phyloP scores from a whole-genome alignment of 2,113 vertebrate species.

The Trochalopteron elliotii region DNA sequence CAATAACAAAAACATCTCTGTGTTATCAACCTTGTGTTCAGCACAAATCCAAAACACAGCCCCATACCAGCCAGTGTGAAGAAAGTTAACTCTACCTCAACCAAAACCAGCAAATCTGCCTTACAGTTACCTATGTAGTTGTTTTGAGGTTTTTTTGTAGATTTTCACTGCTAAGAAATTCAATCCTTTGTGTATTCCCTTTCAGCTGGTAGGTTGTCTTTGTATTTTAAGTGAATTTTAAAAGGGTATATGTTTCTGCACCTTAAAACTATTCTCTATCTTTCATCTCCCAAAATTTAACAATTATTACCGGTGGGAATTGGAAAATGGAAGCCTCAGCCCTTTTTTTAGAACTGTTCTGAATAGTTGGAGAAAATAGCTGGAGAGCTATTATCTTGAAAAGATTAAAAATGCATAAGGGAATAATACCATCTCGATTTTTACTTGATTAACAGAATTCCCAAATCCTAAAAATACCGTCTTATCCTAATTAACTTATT shows the following conservation, averaged over 20 bases:
- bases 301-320: background rate
- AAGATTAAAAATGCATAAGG: background rate
- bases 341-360: background rate
- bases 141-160: background rate
- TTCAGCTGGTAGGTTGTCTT: background rate
- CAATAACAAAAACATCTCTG: background rate
- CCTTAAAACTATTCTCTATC: background rate
- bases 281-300: background rate
- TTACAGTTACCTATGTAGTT: background rate
- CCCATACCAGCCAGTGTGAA: background rate
- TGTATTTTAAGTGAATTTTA: background rate
- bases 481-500: constrained; percentile 12
- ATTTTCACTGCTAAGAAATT: background rate
- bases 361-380: background rate
- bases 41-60: background rate
- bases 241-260: background rate
- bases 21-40: background rate
- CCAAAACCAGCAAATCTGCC: background rate
- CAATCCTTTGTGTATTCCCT: background rate
- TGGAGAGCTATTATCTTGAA: background rate
- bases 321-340: background rate
- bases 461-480: background rate
- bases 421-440: background rate
- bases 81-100: background rate
- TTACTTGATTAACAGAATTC: constrained; percentile 14